These are phyloP conservation scores for Chloroceryle aenea DNA, from an alignment of 2,113 vertebrate species.

Conservation along the genomic window DNA sequence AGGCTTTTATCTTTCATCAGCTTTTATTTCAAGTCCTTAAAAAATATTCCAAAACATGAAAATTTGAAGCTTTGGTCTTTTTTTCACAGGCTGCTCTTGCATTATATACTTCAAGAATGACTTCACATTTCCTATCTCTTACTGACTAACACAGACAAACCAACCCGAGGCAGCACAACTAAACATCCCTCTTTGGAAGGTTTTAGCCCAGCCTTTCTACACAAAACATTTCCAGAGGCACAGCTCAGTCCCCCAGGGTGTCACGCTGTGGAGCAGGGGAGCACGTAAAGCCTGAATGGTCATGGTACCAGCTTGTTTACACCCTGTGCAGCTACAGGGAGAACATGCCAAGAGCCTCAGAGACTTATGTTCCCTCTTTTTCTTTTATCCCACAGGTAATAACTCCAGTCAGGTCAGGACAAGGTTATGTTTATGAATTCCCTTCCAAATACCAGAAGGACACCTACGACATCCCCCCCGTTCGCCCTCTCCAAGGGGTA, in stretches of 20 bases:
- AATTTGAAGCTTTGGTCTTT: background rate
- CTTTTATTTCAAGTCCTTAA: conserved; percentile 8
- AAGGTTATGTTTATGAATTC: conserved; percentile 87
- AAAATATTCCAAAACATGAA: background rate
- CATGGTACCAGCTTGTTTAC: background rate
- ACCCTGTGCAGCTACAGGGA: background rate
- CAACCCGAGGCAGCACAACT: background rate
- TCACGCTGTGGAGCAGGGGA: background rate
- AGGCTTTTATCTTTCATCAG: background rate
- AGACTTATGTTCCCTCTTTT: conserved; percentile 1
- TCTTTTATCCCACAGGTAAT: conserved; percentile 84
- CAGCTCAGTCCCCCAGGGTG: background rate
- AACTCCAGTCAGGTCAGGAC: conserved; percentile 88
- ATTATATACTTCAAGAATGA: background rate
- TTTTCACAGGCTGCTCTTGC: background rate
- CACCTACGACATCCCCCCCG: conserved; percentile 89
- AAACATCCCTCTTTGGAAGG: background rate
- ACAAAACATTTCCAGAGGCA: background rate
- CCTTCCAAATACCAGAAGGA: conserved; percentile 85
- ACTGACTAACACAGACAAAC: background rate
- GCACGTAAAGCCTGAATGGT: background rate
- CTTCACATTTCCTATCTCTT: background rate
- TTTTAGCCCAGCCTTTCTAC: background rate
- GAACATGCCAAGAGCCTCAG: background rate
- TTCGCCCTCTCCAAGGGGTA: conserved; percentile 87